A percentile compares a stretch with the other conserved stretches of the same genome.
Evolutionary conservation across 2,888 invertebrate genomes (phyloP).

Genomic region (Drosophila nigritarsus): DNA sequence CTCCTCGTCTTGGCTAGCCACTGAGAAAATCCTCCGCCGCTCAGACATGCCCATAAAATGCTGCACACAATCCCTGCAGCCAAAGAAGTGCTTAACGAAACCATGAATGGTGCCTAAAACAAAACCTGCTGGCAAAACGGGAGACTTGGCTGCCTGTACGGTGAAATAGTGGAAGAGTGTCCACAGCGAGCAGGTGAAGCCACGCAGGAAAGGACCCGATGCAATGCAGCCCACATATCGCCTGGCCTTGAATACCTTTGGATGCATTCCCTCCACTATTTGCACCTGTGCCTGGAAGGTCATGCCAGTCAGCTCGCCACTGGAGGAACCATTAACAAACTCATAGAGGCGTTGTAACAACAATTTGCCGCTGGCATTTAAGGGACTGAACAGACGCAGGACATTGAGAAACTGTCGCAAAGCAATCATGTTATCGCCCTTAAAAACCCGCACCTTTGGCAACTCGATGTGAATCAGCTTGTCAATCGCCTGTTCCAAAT

Average conservation of each 20-base stretch:
- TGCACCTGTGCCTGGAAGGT: conserved; percentile 43
- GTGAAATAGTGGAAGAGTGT: conserved; percentile 95
- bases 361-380: conserved; percentile 43
- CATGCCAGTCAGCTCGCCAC: conserved; percentile 34
- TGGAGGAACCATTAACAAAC: conserved; percentile 2
- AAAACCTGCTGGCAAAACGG: conserved; percentile 26
- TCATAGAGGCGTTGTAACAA: conserved; percentile 35
- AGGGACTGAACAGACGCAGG: conserved; percentile 34
- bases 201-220: conserved; percentile 89
- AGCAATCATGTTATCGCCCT: conserved; percentile 32
- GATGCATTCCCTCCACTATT: conserved; percentile 14
- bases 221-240: conserved; percentile 93
- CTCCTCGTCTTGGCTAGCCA: conserved; percentile 86
- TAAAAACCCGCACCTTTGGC: conserved; percentile 44
- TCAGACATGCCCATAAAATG: conserved; percentile 89
- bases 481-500: conserved; percentile 91
- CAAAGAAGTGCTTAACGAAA: conserved; percentile 89
- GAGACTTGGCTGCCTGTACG: conserved; percentile 86
- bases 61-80: conserved; percentile 93
- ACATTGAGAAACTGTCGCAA: conserved; percentile 38
- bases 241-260: conserved; percentile 87
- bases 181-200: conserved; percentile 98
- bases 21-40: conserved; percentile 28
- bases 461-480: conserved; percentile 85
- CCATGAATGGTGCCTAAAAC: conserved; percentile 55